Conservation (phyloP, 2,113 vertebrate species). For the Cochlearius cochlearius region DNA sequence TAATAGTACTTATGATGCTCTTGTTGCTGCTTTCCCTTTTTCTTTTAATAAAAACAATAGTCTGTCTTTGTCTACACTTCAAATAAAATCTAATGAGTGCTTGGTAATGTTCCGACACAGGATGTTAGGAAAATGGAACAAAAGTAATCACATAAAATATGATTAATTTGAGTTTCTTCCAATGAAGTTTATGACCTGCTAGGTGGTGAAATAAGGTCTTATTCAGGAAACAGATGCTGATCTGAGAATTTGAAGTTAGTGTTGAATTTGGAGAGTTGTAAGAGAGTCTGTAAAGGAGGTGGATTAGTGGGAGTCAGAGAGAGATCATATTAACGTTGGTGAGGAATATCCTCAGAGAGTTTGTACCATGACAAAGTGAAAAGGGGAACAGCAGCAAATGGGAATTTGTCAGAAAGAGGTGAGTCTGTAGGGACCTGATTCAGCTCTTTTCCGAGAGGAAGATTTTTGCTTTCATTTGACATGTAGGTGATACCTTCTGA, state of each 20-base stretch:
- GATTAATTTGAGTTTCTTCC: slow-evolving; percentile 35
- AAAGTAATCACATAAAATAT: neutral
- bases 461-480: neutral
- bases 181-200: slow-evolving; percentile 5
- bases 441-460: neutral
- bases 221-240: slow-evolving; percentile 22
- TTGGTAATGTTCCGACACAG: slow-evolving; percentile 1
- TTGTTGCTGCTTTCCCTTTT: slow-evolving; percentile 7
- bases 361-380: neutral
- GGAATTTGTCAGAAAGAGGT: neutral
- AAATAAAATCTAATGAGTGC: slow-evolving; percentile 28
- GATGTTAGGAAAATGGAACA: slow-evolving; percentile 34
- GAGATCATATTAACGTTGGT: neutral
- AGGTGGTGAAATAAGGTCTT: slow-evolving; percentile 15
- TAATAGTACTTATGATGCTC: neutral
- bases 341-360: neutral
- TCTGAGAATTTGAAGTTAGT: neutral
- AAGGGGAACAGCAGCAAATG: neutral
- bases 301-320: neutral
- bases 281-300: neutral
- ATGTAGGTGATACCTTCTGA: neutral
- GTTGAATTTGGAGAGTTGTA: neutral
- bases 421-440: neutral
- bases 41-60: neutral
- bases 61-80: slow-evolving; percentile 5